Percentiles rank a stretch among this genome's conserved stretches.
Evolutionary conservation across 1,140 invertebrate genomes (phyloP).

Genomic region (Eumeta japonica): DNA sequence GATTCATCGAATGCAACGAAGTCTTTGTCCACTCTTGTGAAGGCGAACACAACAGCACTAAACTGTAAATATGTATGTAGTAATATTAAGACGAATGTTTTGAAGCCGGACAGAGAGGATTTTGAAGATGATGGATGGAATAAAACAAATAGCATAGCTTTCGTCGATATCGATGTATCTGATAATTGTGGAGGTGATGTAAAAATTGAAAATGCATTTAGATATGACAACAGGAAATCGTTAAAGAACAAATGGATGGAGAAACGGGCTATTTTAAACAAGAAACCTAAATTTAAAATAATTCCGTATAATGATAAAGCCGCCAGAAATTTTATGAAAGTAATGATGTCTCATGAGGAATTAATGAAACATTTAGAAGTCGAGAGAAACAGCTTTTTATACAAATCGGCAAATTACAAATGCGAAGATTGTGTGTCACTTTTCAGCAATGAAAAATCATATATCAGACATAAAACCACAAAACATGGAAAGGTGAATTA

Average conservation of each 20-base stretch:
- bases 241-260: slow-evolving; percentile 13
- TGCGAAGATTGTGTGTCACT: slow-evolving; percentile 11
- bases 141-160: no score
- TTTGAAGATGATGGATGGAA: no score
- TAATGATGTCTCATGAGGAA: slow-evolving; percentile 8
- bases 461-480: slow-evolving; percentile 7
- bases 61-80: no score
- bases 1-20: no score
- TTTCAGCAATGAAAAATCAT: slow-evolving; percentile 8
- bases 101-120: no score
- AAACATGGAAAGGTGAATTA: slow-evolving; percentile 11
- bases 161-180: no score
- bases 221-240: no score
- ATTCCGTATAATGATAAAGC: slow-evolving; percentile 4
- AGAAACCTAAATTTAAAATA: slow-evolving; percentile 21
- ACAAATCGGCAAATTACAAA: slow-evolving; percentile 7
- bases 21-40: no score
- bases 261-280: slow-evolving; percentile 14
- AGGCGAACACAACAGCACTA: no score
- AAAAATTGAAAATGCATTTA: no score
- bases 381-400: slow-evolving; percentile 9
- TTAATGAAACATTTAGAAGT: slow-evolving; percentile 5
- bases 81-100: no score
- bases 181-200: no score
- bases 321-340: slow-evolving; percentile 10